A percentile compares a stretch with the other conserved stretches of the same genome.
These are phyloP conservation scores for Pangasius djambal DNA, from an alignment of 2,797 vertebrate species.

Conservation along the genomic window DNA sequence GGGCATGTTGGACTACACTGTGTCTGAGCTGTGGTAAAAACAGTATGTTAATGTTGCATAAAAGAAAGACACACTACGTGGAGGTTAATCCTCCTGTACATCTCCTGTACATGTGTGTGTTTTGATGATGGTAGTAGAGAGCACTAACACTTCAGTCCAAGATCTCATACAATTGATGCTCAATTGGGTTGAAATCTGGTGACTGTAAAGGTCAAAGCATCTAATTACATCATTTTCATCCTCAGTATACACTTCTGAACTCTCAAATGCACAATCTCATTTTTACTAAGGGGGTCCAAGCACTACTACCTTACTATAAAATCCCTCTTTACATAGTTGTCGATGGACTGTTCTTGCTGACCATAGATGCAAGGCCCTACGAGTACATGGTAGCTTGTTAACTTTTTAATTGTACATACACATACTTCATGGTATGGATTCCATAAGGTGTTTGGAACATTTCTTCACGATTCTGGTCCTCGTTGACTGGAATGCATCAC, in stretches of 20 bases:
- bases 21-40: constrained; percentile 31
- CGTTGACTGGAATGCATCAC: background rate
- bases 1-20: constrained; percentile 29
- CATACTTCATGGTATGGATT: background rate
- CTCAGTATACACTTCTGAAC: background rate
- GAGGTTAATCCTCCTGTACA: background rate
- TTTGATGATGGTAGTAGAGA: background rate
- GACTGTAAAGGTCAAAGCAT: background rate
- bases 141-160: background rate
- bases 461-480: background rate
- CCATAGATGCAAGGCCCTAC: background rate
- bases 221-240: too few species aligned
- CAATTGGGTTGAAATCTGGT: background rate
- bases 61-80: constrained; percentile 18
- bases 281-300: background rate
- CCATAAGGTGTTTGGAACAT: background rate
- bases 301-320: background rate
- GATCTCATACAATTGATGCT: background rate
- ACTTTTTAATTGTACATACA: background rate
- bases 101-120: background rate
- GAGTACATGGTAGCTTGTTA: background rate
- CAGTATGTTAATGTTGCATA: constrained; percentile 1
- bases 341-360: background rate
- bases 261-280: background rate
- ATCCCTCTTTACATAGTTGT: background rate